Conservation (phyloP, 2,113 vertebrate species). For the Hassar affinis region DNA sequence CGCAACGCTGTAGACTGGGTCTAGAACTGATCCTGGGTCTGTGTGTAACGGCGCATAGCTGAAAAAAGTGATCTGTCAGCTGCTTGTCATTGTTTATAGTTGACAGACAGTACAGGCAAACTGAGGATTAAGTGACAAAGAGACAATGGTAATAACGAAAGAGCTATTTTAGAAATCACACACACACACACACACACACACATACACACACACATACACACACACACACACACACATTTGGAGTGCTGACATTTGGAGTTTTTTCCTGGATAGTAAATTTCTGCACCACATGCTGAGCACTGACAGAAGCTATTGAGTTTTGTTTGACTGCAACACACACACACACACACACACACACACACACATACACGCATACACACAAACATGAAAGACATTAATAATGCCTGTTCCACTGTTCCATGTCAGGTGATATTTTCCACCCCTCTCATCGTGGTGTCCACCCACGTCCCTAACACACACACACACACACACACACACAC, state of each 20-base stretch:
- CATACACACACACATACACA: conserved; percentile 12
- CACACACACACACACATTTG: conserved; percentile 9
- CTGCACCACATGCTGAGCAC: conserved; percentile 41
- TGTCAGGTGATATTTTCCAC: conserved; percentile 50
- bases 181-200: conserved; percentile 10
- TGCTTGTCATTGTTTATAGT: conserved; percentile 38
- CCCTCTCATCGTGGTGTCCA: conserved; percentile 44
- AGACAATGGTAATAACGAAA: conserved; percentile 40
- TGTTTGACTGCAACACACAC: conserved; percentile 44
- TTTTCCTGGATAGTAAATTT: conserved; percentile 37
- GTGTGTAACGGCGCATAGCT: neutral
- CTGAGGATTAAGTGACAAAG: conserved; percentile 45
- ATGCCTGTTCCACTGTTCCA: conserved; percentile 47
- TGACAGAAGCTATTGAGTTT: conserved; percentile 27
- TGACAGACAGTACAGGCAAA: conserved; percentile 39
- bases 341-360: conserved; percentile 20
- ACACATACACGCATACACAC: conserved; percentile 24
- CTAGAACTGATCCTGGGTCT: conserved; percentile 12
- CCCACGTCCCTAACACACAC: conserved; percentile 27
- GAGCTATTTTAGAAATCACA: conserved; percentile 38
- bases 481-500: conserved; percentile 41
- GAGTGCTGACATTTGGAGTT: conserved; percentile 40
- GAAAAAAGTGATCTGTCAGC: conserved; percentile 38
- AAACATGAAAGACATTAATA: conserved; percentile 46
- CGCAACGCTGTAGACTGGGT: no score